These are phyloP conservation scores for Ageneiosus marmoratus DNA, from an alignment of 2,113 vertebrate genomes.

Conservation along the genomic window DNA sequence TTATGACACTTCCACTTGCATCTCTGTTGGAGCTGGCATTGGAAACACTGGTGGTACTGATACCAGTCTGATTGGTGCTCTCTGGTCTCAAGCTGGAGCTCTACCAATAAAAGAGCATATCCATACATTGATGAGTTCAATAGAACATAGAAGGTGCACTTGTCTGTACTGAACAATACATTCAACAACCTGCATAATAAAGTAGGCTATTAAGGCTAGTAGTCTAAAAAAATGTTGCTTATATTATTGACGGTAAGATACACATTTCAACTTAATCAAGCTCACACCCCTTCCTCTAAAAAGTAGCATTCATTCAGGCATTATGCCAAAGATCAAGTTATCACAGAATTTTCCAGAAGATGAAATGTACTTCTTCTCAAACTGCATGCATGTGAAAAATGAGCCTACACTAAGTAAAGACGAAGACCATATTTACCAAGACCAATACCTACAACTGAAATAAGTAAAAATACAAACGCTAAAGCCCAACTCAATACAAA, in stretches of 20 bases:
- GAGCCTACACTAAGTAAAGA: neutral
- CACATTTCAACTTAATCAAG: neutral
- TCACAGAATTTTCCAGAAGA: neutral
- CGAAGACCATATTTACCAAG: neutral
- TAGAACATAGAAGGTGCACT: too few species aligned
- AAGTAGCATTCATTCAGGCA: too few species aligned
- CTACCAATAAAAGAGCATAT: neutral
- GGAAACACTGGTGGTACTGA: neutral
- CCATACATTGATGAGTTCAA: neutral
- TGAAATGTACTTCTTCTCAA: neutral
- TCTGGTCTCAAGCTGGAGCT: constrained; percentile 30
- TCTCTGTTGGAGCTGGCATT: constrained; percentile 16
- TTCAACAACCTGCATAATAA: neutral
- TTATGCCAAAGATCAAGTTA: too few species aligned
- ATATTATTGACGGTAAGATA: neutral
- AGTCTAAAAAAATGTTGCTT: neutral
- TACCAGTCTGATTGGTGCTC: neutral
- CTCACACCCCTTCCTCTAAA: neutral
- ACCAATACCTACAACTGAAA: neutral
- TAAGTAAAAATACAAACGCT: too few species aligned
- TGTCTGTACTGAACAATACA: neutral
- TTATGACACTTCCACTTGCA: neutral
- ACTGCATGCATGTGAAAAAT: neutral
- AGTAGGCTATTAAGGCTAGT: neutral
- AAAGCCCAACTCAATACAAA: neutral